Conservation (phyloP, 1,140 invertebrate species). For the Daktulosphaira vitifoliae region DNA sequence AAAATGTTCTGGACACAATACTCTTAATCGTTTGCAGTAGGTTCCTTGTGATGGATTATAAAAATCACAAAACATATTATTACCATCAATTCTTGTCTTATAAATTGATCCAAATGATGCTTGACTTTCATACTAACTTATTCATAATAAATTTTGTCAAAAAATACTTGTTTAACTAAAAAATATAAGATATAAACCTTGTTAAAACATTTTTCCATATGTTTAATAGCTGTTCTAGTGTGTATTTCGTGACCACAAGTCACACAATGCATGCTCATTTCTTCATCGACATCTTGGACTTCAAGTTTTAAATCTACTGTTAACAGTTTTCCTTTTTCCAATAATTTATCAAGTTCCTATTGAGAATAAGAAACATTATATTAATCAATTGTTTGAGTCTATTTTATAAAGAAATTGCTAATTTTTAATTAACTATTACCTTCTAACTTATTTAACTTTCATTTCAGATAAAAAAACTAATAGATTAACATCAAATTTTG, state of each 20-base stretch:
- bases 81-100: constrained; percentile 86
- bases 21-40: constrained; percentile 90
- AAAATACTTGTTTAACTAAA: neutral
- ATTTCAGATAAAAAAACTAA: too few relatives aligned
- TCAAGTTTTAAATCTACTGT: constrained; percentile 56
- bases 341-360: constrained; percentile 67
- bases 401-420: too few relatives aligned
- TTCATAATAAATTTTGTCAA: constrained; percentile 2
- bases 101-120: constrained; percentile 92
- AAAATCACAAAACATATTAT: constrained; percentile 96
- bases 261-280: constrained; percentile 88
- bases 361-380: too few relatives aligned
- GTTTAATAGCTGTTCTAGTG: constrained; percentile 76
- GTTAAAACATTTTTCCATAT: constrained; percentile 92
- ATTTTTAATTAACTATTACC: too few relatives aligned
- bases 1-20: constrained; percentile 95
- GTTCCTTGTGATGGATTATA: constrained; percentile 83
- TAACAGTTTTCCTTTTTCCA: constrained; percentile 58
- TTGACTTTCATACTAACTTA: constrained; percentile 77
- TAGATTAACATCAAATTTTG: too few relatives aligned
- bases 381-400: too few relatives aligned
- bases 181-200: constrained; percentile 52
- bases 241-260: constrained; percentile 93
- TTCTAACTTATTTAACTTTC: constrained; percentile 4
- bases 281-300: constrained; percentile 56